Evolutionary conservation across 1,140 invertebrate genomes (phyloP).

Genomic region (Drosophila bocki): DNA sequence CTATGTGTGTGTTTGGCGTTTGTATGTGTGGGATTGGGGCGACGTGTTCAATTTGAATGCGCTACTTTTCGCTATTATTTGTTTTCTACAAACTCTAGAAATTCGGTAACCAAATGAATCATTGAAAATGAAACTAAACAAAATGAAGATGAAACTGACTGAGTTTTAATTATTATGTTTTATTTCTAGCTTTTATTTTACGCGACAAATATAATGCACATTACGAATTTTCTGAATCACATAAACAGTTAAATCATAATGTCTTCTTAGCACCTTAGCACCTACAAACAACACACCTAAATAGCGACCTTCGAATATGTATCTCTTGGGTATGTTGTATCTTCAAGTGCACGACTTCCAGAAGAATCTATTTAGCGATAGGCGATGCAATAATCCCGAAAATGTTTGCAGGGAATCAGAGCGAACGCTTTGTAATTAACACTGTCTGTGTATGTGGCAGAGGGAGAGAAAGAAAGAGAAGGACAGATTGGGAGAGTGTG

Average conservation of each 20-base stretch:
- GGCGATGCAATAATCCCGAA: constrained; percentile 5
- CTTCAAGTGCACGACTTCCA: neutral
- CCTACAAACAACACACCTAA: neutral
- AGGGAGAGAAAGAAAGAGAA: neutral
- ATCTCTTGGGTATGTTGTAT: neutral
- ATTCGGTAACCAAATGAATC: constrained; percentile 26
- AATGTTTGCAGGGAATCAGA: constrained; percentile 20
- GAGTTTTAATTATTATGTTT: neutral
- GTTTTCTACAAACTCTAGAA: constrained; percentile 7
- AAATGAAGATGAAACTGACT: neutral
- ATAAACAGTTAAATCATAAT: neutral
- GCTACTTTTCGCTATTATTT: constrained; percentile 26
- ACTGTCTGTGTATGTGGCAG: constrained; percentile 27
- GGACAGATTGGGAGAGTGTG: neutral
- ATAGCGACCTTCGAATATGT: neutral
- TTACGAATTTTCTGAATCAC: neutral
- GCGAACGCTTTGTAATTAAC: constrained; percentile 37
- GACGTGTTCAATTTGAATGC: constrained; percentile 50
- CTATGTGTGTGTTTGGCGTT: neutral
- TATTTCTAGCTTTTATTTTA: neutral
- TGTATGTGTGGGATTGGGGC: constrained; percentile 20
- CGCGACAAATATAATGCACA: neutral
- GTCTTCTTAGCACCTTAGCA: neutral
- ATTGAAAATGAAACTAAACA: constrained; percentile 6
- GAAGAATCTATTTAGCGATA: constrained; percentile 2